Conservation (phyloP, 2,888 invertebrate genomes). For the Lymantria dispar region DNA sequence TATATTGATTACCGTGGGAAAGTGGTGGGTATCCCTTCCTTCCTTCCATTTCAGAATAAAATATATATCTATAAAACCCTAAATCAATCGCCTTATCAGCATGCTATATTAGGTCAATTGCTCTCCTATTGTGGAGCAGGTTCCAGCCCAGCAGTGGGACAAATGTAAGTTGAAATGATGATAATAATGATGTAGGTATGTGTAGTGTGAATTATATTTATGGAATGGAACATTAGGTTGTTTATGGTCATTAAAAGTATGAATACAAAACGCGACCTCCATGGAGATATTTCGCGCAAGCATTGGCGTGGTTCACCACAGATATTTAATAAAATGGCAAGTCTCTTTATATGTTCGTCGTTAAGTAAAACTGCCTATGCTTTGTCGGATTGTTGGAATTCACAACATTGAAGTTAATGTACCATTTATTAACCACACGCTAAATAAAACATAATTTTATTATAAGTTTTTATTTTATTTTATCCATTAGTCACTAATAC, state of each 20-base stretch:
- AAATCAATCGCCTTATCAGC: too few species aligned
- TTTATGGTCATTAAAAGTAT: conserved; percentile 29
- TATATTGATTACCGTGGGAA: too few species aligned
- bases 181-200: not conserved
- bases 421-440: conserved; percentile 37
- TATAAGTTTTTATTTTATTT: not conserved
- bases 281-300: conserved; percentile 43
- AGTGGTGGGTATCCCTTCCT: too few species aligned
- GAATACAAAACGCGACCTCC: conserved; percentile 27
- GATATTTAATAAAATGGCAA: conserved; percentile 60
- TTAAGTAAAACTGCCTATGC: conserved; percentile 62
- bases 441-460: conserved; percentile 13
- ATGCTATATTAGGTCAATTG: too few species aligned
- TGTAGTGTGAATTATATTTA: not conserved
- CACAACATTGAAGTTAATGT: conserved; percentile 38
- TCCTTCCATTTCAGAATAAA: too few species aligned
- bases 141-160: too few species aligned
- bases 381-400: conserved; percentile 53
- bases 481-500: too few species aligned
- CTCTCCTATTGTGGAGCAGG: too few species aligned
- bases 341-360: conserved; percentile 38
- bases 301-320: conserved; percentile 62
- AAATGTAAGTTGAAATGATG: too few species aligned
- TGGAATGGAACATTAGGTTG: conserved; percentile 4
- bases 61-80: too few species aligned